Conservation (phyloP, 2,113 vertebrate species). For the Coptodon rendalli region DNA sequence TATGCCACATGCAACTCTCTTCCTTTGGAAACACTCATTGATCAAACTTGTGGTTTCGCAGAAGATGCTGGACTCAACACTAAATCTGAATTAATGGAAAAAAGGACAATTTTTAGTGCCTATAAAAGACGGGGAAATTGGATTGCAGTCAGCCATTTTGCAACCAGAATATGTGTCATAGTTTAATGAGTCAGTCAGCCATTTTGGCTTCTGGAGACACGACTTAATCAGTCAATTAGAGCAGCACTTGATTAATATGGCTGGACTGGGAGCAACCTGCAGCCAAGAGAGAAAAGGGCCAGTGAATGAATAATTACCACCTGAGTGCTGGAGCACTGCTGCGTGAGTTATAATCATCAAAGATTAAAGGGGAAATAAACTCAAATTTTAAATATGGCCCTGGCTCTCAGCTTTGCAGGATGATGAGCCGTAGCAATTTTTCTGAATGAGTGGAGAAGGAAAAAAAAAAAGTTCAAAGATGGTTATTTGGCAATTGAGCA, state of each 20-base stretch:
- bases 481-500: conserved; percentile 24
- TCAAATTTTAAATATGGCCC: conserved; percentile 16
- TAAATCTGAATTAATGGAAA: neutral
- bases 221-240: conserved; percentile 63
- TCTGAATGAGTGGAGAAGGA: neutral
- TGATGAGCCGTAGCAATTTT: conserved; percentile 4
- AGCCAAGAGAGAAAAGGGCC: conserved; percentile 52
- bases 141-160: conserved; percentile 46
- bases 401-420: neutral
- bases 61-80: neutral
- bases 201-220: conserved; percentile 41
- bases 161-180: conserved; percentile 18
- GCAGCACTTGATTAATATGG: conserved; percentile 48
- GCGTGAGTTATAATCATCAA: conserved; percentile 30
- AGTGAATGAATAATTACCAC: conserved; percentile 46
- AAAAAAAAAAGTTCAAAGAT: conserved; percentile 13
- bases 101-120: neutral
- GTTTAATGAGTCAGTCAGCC: conserved; percentile 50
- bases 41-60: neutral
- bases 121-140: conserved; percentile 14
- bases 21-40: neutral
- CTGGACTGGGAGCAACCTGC: conserved; percentile 38
- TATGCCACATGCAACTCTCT: neutral
- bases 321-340: conserved; percentile 8
- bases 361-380: conserved; percentile 43